These are phyloP conservation scores for Lycophotia porphyrea DNA, from an alignment of 2,888 invertebrate genomes.

Conservation along the genomic window DNA sequence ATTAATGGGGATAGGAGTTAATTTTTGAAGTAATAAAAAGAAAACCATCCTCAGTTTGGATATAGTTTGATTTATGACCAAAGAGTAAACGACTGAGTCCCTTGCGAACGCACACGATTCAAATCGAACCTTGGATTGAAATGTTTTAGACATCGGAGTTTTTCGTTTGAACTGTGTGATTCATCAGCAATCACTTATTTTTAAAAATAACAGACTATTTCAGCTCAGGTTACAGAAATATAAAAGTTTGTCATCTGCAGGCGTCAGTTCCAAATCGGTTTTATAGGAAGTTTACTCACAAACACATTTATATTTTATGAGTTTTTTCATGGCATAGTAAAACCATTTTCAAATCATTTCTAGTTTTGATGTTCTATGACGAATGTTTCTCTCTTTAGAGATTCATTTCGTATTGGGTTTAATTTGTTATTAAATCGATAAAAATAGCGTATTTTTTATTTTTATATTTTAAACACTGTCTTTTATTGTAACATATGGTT, in stretches of 20 bases:
- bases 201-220: constrained; percentile 55
- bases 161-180: background rate
- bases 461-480: constrained; percentile 36
- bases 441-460: constrained; percentile 55
- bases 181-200: constrained; percentile 48
- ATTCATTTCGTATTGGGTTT: constrained; percentile 62
- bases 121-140: background rate
- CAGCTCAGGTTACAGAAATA: constrained; percentile 61
- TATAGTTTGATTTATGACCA: background rate
- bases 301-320: constrained; percentile 69
- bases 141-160: background rate
- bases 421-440: constrained; percentile 67
- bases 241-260: constrained; percentile 67
- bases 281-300: constrained; percentile 66
- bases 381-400: constrained; percentile 62
- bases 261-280: constrained; percentile 60
- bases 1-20: background rate
- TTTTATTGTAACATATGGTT: constrained; percentile 42
- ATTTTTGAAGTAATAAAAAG: background rate
- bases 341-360: constrained; percentile 72
- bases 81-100: constrained; percentile 12
- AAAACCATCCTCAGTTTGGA: background rate
- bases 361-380: constrained; percentile 72
- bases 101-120: background rate
- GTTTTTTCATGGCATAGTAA: constrained; percentile 73